These are phyloP conservation scores for Thysanoteuthis rhombus DNA, from an alignment of 2,888 invertebrate species.

Conservation along the genomic window DNA sequence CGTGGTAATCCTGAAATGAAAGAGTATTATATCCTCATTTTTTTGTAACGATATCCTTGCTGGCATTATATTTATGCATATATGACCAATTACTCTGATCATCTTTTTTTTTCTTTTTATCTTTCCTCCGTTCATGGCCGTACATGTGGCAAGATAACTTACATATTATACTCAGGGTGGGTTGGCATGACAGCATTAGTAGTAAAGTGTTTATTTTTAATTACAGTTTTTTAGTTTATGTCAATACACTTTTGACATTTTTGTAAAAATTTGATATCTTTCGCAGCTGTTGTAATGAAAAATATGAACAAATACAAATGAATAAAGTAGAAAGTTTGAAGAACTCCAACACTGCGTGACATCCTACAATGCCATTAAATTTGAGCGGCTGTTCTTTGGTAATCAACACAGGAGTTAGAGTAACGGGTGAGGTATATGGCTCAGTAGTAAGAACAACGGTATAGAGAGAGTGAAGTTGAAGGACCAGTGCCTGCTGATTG, in stretches of 20 bases:
- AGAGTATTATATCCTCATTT: no score
- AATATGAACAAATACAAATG: not conserved
- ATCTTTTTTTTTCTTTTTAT: no score
- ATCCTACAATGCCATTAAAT: not conserved
- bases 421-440: not conserved
- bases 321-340: not conserved
- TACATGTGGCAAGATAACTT: no score
- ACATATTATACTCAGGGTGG: not conserved
- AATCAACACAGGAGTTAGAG: not conserved
- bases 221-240: not conserved
- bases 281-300: not conserved
- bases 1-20: no score
- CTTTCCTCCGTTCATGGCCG: no score
- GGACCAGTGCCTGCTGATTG: no score
- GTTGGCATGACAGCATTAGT: not conserved
- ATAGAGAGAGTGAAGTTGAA: not conserved
- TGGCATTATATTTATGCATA: no score
- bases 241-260: not conserved
- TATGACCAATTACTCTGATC: no score
- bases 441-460: not conserved
- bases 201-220: not conserved
- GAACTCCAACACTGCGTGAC: not conserved
- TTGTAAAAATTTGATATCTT: not conserved
- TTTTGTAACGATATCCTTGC: no score
- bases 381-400: not conserved